Evolutionary conservation across 2,113 vertebrate genomes (phyloP).

Genomic region (Podilymbus podiceps): DNA sequence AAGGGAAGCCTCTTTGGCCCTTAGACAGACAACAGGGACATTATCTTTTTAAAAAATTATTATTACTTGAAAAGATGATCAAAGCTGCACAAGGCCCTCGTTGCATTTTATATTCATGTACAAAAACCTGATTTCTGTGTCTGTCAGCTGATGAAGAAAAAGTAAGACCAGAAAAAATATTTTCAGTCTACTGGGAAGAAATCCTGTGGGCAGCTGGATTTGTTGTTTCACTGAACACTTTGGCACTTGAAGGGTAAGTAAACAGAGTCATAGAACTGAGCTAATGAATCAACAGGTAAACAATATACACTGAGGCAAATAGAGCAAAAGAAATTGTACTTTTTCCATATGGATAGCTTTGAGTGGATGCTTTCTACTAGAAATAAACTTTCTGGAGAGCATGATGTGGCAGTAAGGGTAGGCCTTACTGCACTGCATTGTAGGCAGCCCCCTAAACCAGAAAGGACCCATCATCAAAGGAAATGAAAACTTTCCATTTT

Average conservation of each 20-base stretch:
- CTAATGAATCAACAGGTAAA: not conserved
- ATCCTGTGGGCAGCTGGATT: not conserved
- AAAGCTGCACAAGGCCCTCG: not conserved
- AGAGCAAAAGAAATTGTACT: not conserved
- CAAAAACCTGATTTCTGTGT: not conserved
- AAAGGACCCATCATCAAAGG: not conserved
- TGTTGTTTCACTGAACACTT: not conserved
- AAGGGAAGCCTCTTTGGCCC: constrained; percentile 18
- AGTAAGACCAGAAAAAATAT: not conserved
- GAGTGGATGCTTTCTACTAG: not conserved
- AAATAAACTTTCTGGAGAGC: not conserved
- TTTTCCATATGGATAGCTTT: not conserved
- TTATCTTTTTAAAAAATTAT: not conserved
- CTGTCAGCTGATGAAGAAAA: not conserved
- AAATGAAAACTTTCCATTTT: not conserved
- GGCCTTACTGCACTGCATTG: not conserved
- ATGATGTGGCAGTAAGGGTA: not conserved
- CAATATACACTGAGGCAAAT: not conserved
- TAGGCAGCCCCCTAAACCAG: not conserved
- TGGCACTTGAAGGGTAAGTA: not conserved
- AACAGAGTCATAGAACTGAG: not conserved
- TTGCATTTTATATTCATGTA: not conserved
- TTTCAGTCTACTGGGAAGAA: not conserved
- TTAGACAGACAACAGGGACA: constrained; percentile 33
- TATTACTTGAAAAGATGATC: not conserved